Evolutionary conservation across 2,888 invertebrate species (phyloP).

Genomic region (Apomyelois bistriatella): DNA sequence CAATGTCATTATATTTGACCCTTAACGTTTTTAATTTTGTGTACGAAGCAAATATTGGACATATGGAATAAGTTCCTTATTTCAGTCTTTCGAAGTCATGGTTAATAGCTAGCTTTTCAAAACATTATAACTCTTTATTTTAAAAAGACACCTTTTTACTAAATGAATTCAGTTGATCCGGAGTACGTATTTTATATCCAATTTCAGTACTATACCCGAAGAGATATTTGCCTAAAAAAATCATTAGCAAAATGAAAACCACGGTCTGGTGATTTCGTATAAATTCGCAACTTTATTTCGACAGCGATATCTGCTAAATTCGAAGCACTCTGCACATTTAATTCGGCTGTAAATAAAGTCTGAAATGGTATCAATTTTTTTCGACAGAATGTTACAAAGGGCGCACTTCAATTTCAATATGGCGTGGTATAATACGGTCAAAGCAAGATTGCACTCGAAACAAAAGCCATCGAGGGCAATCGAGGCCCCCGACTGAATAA

Average conservation of each 20-base stretch:
- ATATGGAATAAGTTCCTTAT: too few relatives aligned
- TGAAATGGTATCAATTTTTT: slow-evolving; percentile 18
- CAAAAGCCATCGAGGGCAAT: slow-evolving; percentile 54
- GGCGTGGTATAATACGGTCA: slow-evolving; percentile 67
- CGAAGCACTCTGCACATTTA: slow-evolving; percentile 13
- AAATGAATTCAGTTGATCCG: too few relatives aligned
- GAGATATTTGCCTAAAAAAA: slow-evolving; percentile 22
- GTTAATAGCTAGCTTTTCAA: too few relatives aligned
- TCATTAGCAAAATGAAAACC: slow-evolving; percentile 45
- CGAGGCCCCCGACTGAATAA: slow-evolving; percentile 57
- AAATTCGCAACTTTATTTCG: slow-evolving; percentile 35
- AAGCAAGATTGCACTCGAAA: slow-evolving; percentile 60
- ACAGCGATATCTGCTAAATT: slow-evolving; percentile 17
- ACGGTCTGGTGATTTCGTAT: slow-evolving; percentile 40
- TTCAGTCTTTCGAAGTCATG: too few relatives aligned
- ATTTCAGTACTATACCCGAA: too few relatives aligned
- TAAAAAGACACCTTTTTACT: too few relatives aligned
- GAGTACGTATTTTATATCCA: too few relatives aligned
- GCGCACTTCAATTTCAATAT: slow-evolving; percentile 64
- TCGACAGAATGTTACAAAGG: slow-evolving; percentile 35
- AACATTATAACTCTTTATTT: too few relatives aligned
- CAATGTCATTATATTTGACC: too few relatives aligned
- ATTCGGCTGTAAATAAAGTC: slow-evolving; percentile 20
- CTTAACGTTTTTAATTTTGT: too few relatives aligned
- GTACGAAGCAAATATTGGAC: too few relatives aligned